Conservation (phyloP, 2,888 invertebrate species). For the Mactromeris polynyma region DNA sequence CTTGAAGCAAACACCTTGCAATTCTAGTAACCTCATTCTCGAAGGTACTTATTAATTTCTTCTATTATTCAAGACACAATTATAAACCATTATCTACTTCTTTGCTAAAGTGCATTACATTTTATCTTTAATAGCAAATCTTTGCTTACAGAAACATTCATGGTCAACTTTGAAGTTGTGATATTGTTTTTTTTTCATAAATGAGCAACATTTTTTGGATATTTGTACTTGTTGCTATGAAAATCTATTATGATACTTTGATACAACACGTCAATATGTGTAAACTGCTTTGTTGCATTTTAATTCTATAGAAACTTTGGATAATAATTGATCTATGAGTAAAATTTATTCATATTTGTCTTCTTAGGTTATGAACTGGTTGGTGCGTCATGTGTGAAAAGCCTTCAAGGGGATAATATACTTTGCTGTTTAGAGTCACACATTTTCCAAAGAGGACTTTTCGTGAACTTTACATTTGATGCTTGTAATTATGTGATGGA, state of each 20-base stretch:
- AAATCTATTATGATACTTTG: no score
- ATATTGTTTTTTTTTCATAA: no score
- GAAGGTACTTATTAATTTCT: neutral
- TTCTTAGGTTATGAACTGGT: neutral
- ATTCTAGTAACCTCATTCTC: neutral
- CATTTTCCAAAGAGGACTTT: conserved; percentile 49
- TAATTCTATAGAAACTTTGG: neutral
- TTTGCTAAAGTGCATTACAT: no score
- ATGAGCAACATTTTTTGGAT: no score
- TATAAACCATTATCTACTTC: no score
- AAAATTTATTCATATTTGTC: neutral
- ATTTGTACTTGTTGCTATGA: no score
- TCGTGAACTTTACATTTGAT: conserved; percentile 53
- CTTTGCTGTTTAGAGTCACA: conserved; percentile 64
- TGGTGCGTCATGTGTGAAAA: conserved; percentile 25
- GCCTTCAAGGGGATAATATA: conserved; percentile 7
- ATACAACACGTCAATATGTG: no score
- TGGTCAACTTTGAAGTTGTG: no score
- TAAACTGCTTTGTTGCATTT: neutral
- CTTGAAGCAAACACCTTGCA: neutral
- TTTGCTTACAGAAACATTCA: no score
- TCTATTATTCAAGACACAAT: no score
- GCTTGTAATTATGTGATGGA: conserved; percentile 65
- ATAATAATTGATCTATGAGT: neutral
- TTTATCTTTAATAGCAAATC: no score